Percentiles rank a stretch among this genome's conserved stretches.
Conservation (phyloP, 2,797 vertebrate genomes). For the Alectoris magna region DNA sequence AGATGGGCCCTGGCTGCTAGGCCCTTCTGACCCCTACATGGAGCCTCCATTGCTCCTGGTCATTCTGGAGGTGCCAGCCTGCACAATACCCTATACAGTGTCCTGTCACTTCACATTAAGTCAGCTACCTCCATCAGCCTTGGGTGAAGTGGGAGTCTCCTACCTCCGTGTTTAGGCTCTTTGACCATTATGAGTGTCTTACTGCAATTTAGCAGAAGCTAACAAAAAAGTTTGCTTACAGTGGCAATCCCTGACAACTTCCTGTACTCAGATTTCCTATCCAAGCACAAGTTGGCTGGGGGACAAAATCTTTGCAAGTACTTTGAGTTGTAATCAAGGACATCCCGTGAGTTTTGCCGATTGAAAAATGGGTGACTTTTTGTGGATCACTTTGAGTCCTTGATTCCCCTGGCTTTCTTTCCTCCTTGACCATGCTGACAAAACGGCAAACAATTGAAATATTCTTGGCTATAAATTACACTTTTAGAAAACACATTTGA, state of each 20-base stretch:
- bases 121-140: neutral
- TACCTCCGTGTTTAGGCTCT: neutral
- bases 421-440: neutral
- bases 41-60: neutral
- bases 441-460: constrained; percentile 44
- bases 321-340: neutral
- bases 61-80: neutral
- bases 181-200: neutral
- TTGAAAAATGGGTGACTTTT: neutral
- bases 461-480: constrained; percentile 60
- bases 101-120: neutral
- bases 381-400: neutral
- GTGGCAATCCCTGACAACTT: neutral
- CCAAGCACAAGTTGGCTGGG: neutral
- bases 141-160: neutral
- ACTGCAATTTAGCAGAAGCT: neutral
- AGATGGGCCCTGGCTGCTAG: neutral
- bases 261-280: neutral
- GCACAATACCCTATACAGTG: neutral
- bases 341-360: neutral
- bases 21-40: neutral
- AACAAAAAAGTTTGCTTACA: neutral
- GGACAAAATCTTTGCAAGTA: neutral
- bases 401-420: constrained; percentile 17
- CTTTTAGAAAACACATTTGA: constrained; percentile 45